Conservation (phyloP, 2,888 invertebrate genomes). For the Octonoba sinensis region DNA sequence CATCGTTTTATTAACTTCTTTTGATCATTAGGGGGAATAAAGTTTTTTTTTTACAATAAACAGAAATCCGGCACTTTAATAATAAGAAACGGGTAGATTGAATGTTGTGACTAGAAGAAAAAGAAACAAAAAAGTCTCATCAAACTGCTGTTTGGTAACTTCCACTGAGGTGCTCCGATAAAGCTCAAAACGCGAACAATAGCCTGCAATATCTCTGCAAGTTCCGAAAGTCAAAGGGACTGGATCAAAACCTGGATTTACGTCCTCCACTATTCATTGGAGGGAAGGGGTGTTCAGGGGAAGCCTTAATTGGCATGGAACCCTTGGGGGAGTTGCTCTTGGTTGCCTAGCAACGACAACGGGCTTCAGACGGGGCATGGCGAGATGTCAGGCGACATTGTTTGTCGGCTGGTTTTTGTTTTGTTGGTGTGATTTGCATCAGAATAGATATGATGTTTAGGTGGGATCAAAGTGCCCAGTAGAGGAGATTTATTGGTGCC, state of each 20-base stretch:
- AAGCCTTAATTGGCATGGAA: slow-evolving; percentile 51
- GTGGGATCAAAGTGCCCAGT: too few species aligned
- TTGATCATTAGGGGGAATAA: too few species aligned
- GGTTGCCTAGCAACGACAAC: slow-evolving; percentile 40
- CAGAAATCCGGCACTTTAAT: slow-evolving; percentile 21
- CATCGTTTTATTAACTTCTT: too few species aligned
- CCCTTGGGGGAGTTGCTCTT: slow-evolving; percentile 25
- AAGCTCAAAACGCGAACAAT: slow-evolving; percentile 42
- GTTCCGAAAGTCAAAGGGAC: slow-evolving; percentile 29
- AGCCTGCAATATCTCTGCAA: slow-evolving; percentile 30
- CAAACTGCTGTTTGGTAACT: slow-evolving; percentile 28
- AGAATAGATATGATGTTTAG: too few species aligned
- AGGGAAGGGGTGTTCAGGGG: background rate
- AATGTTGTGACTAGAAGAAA: background rate
- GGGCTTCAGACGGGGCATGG: too few species aligned
- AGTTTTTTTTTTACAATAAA: background rate
- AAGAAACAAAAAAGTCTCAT: slow-evolving; percentile 12
- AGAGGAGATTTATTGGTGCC: too few species aligned
- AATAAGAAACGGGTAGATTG: slow-evolving; percentile 12
- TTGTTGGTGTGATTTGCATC: slow-evolving; percentile 24
- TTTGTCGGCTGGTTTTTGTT: slow-evolving; percentile 6
- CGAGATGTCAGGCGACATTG: background rate
- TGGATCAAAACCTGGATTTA: slow-evolving; percentile 51
- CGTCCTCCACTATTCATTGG: slow-evolving; percentile 8
- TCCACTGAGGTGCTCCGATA: slow-evolving; percentile 1